Percentiles rank a stretch among this genome's conserved stretches.
Conservation (phyloP, 2,888 invertebrate species). For the Podotricha telesiphe region DNA sequence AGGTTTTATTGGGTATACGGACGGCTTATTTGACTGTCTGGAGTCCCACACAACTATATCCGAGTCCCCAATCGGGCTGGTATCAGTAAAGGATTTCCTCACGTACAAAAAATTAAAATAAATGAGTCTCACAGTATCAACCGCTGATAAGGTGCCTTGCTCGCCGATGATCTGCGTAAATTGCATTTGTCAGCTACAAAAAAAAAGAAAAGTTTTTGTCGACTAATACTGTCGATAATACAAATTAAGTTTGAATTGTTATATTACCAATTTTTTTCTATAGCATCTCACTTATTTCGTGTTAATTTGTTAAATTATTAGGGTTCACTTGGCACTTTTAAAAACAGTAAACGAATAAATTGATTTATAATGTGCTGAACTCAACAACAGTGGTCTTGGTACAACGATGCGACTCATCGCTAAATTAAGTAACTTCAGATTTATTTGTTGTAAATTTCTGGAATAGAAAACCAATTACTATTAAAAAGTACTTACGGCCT, state of each 20-base stretch:
- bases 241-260: neutral
- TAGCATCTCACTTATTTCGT: neutral
- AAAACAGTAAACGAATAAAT: neutral
- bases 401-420: neutral
- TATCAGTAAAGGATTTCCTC: too few species aligned
- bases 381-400: neutral
- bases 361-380: neutral
- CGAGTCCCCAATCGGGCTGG: too few species aligned
- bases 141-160: too few species aligned
- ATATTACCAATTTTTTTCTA: neutral
- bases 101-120: too few species aligned
- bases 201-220: too few species aligned
- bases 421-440: neutral
- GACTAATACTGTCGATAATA: neutral
- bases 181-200: too few species aligned
- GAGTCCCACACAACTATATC: too few species aligned
- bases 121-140: too few species aligned
- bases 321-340: neutral
- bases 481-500: neutral
- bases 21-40: too few species aligned
- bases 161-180: too few species aligned
- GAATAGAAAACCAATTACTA: neutral
- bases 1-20: too few species aligned
- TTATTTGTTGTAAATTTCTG: neutral
- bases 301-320: neutral